Evolutionary conservation across 2,113 vertebrate genomes (phyloP).

Genomic region (Synodontis membranacea): DNA sequence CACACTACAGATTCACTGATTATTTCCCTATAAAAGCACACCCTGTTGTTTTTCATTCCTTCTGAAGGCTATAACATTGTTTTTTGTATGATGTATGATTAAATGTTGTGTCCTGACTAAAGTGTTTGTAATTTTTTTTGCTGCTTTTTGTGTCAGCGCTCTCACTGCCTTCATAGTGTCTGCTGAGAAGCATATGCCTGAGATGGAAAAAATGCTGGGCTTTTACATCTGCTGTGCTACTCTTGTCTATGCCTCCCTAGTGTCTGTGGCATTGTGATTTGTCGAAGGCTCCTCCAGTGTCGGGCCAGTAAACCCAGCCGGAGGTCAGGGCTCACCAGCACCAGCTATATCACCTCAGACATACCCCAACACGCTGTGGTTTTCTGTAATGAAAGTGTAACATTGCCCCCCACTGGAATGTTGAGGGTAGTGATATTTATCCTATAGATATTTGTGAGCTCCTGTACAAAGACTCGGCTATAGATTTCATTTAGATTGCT

Average conservation of each 20-base stretch:
- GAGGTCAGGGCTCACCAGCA: neutral
- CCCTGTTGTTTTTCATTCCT: neutral
- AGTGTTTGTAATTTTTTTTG: conserved; percentile 31
- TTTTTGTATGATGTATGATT: neutral
- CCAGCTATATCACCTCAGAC: neutral
- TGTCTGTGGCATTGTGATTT: conserved; percentile 45
- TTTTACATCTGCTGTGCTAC: conserved; percentile 60
- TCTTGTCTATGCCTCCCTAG: conserved; percentile 48
- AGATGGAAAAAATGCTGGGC: conserved; percentile 47
- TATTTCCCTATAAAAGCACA: neutral
- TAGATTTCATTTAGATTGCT: neutral
- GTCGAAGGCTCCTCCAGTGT: conserved; percentile 16
- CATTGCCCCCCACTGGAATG: conserved; percentile 58
- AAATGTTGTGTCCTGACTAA: neutral
- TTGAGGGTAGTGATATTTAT: neutral
- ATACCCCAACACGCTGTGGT: neutral
- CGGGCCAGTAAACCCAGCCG: conserved; percentile 12
- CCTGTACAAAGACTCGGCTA: neutral
- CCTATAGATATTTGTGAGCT: neutral
- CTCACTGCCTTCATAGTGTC: conserved; percentile 52
- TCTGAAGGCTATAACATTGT: neutral
- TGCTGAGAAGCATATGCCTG: conserved; percentile 18
- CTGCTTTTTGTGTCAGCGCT: conserved; percentile 36
- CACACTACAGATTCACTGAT: neutral
- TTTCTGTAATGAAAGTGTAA: conserved; percentile 31